Conservation (phyloP, 1,140 invertebrate genomes). For the Euwallacea similis region DNA sequence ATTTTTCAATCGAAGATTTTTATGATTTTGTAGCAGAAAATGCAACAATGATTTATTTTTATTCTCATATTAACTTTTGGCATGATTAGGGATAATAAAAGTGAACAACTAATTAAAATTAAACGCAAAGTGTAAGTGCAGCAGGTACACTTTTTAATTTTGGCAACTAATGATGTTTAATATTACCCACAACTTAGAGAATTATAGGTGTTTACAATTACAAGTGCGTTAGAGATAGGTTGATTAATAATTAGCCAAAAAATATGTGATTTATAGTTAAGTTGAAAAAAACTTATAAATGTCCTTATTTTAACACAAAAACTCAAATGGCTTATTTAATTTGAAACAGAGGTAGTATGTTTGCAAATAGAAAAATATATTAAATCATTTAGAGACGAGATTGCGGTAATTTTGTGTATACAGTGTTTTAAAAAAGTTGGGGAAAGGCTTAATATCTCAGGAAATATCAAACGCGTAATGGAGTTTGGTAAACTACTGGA, state of each 20-base stretch:
- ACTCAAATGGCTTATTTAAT: slow-evolving; percentile 1
- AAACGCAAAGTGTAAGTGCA: not conserved
- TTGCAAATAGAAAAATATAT: too few species aligned
- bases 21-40: not conserved
- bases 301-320: not conserved
- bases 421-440: too few species aligned
- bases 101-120: not conserved
- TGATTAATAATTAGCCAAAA: not conserved
- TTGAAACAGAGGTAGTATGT: not conserved
- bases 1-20: not conserved
- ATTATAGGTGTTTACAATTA: not conserved
- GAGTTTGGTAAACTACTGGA: too few species aligned
- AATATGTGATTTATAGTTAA: not conserved
- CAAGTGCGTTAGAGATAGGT: not conserved
- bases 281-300: not conserved
- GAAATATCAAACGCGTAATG: too few species aligned
- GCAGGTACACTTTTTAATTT: not conserved
- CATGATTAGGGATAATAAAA: slow-evolving; percentile 1
- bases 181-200: not conserved
- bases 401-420: too few species aligned
- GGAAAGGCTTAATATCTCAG: too few species aligned
- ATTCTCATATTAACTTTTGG: not conserved
- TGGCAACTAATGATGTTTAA: not conserved
- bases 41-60: not conserved
- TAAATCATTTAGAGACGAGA: too few species aligned